A percentile compares a stretch with the other conserved stretches of the same genome.
phyloP scores from a whole-genome alignment of 2,113 vertebrate species.

The Stegostoma tigrinum region DNA sequence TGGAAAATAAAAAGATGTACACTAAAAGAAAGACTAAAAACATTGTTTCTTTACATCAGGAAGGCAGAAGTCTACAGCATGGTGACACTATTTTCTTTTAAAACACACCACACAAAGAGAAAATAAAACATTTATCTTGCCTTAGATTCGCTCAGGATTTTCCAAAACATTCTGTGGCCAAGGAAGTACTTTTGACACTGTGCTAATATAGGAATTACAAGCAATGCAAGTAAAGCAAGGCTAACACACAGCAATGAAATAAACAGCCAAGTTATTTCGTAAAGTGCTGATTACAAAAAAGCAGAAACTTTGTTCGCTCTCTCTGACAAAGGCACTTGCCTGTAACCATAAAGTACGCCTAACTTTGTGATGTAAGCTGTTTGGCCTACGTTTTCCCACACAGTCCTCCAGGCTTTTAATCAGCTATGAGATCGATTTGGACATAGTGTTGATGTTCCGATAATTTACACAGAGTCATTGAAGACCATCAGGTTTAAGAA shows the following conservation, averaged over 20 bases:
- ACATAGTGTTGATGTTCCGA: too few relatives aligned
- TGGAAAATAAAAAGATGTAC: background rate
- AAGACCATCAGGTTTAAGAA: too few relatives aligned
- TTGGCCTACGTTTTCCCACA: too few relatives aligned
- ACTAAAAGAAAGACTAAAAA: background rate
- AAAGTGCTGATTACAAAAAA: background rate
- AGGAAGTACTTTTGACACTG: background rate
- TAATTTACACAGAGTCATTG: too few relatives aligned
- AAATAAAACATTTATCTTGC: background rate
- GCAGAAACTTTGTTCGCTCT: too few relatives aligned
- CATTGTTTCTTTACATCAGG: background rate
- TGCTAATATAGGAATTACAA: background rate
- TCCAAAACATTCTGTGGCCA: background rate
- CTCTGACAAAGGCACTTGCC: too few relatives aligned
- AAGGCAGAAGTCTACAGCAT: background rate
- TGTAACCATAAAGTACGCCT: too few relatives aligned
- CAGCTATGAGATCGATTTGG: too few relatives aligned
- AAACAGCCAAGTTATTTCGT: background rate
- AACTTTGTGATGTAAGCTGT: too few relatives aligned
- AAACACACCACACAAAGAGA: background rate
- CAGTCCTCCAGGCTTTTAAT: too few relatives aligned
- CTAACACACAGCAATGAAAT: background rate
- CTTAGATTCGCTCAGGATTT: background rate
- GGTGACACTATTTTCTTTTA: background rate
- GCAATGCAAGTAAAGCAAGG: background rate